These are phyloP conservation scores for Darevskia mixta DNA, from an alignment of 2,797 vertebrate species.

Conservation along the genomic window DNA sequence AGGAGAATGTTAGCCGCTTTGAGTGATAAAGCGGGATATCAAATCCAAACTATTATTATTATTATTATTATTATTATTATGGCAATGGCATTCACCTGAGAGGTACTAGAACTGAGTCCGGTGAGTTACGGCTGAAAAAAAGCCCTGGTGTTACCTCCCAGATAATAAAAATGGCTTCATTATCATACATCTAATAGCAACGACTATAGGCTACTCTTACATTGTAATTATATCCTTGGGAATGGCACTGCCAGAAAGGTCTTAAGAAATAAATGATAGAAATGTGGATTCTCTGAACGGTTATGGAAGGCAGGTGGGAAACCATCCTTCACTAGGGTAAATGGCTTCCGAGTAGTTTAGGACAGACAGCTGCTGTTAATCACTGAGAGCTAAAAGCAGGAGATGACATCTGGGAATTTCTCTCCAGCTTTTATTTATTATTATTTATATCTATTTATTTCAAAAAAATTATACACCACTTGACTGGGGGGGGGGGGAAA, in stretches of 20 bases:
- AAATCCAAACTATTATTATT: too few relatives aligned
- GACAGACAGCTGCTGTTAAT: not conserved
- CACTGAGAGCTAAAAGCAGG: not conserved
- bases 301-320: not conserved
- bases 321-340: not conserved
- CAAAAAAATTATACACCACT: too few relatives aligned
- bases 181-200: not conserved
- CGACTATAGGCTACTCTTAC: not conserved
- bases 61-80: too few relatives aligned
- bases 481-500: too few relatives aligned
- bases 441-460: too few relatives aligned
- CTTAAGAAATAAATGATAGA: not conserved
- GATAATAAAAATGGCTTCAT: not conserved
- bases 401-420: not conserved
- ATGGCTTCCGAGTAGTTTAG: not conserved
- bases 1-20: too few relatives aligned
- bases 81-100: too few relatives aligned
- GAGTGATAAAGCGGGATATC: too few relatives aligned
- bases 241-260: not conserved
- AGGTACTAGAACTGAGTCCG: too few relatives aligned
- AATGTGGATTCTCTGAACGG: not conserved
- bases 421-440: not conserved
- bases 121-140: not conserved
- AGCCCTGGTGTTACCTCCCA: not conserved
- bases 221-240: not conserved